Evolutionary conservation across 2,113 vertebrate genomes (phyloP), one percentile per base, ranked within the genome.

Genomic region (Bambusicola thoracicus): DNA sequence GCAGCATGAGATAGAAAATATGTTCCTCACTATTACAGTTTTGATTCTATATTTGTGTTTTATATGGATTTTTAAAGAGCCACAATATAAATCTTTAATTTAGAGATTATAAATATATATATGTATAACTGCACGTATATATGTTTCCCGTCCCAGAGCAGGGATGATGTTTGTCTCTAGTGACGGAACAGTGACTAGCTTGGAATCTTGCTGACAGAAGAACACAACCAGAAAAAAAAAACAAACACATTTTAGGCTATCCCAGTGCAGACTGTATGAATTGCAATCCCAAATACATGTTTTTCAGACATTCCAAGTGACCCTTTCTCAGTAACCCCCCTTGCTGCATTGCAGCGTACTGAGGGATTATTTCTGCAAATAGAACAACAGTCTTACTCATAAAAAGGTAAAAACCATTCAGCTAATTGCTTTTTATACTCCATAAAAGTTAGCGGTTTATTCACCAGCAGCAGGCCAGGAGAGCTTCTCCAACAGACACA

Each of bases 1-100:
- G 65, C 76, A 96, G 95, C 92, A 53, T 7, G 24, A 95, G 61
- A 84, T 79, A 36, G 73, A 73, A 93, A 95, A 90, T 90, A 85
- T 1, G 13, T 65, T 96, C 66, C 62, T 75, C 8, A 3, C 89
- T 89, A 68, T 83, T 85, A 81, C 46, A 65, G 40, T 90, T 81
- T 81, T 67, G 56, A 95, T 72, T 88, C 46, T 68, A n/a, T 36
- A 63, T 83, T 89, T 94, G 55, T 82, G 80, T 83, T 97, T 91
- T 70, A 70, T 65, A 68, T 69, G 48, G 38, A 86, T 91, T 94
- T 96, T 90, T 89, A 91, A 93, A 93, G 48, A 91, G 66, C 67
- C 16, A 30, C 34, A 66, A 75, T 81, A 83, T 25, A 90, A 85
- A 83, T 65, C 48, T 90, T 87, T 56, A 38, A 25, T 63, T 91